Conservation (phyloP, 2,797 vertebrate species). For the Picus viridis region DNA sequence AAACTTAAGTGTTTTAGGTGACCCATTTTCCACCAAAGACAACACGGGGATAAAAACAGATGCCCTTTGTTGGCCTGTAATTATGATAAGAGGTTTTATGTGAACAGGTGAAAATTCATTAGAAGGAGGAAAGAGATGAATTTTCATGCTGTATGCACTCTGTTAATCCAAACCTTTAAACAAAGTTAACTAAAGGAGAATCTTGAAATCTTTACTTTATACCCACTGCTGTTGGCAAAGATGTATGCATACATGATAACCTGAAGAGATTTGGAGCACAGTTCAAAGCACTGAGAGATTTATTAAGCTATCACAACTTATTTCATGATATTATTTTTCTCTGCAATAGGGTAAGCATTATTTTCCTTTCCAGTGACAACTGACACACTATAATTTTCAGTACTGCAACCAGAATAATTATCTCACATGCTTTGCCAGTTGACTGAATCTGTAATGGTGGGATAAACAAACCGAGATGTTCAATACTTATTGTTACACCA, state of each 20-base stretch:
- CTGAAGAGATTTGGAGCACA: neutral
- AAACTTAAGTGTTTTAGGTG: neutral
- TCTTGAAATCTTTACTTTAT: neutral
- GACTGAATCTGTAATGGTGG: constrained; percentile 6
- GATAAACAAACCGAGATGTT: neutral
- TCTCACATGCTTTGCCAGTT: neutral
- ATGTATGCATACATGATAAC: rapidly evolving
- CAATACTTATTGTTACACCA: neutral
- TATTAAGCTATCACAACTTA: neutral
- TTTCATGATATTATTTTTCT: neutral
- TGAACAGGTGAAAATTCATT: neutral
- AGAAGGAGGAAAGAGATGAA: neutral
- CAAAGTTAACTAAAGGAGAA: neutral
- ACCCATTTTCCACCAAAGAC: neutral
- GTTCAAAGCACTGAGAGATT: neutral
- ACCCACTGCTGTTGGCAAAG: neutral
- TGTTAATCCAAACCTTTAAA: neutral
- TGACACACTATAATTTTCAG: neutral
- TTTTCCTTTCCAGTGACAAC: neutral
- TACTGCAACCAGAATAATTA: neutral
- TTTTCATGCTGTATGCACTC: neutral
- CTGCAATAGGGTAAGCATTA: neutral
- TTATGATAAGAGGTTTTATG: neutral
- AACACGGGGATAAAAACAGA: neutral
- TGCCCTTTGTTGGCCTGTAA: neutral